Conservation (phyloP, 2,888 invertebrate genomes). For the Cryptophagus acutangulus region DNA sequence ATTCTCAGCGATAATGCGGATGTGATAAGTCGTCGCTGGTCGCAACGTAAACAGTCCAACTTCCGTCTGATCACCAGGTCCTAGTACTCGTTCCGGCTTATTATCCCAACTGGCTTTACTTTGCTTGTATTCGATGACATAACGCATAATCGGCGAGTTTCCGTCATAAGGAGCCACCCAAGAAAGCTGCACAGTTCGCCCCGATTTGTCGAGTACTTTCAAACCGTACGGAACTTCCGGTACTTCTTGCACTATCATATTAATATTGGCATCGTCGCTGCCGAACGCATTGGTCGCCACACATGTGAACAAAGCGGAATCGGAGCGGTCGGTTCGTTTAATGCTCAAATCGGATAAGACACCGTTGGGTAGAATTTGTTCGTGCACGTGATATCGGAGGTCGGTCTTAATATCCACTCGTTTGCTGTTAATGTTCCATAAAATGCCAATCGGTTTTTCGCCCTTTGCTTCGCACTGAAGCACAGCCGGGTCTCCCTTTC, state of each 20-base stretch:
- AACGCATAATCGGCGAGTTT: slow-evolving; percentile 75
- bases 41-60: slow-evolving; percentile 84
- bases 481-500: slow-evolving; percentile 85
- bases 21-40: slow-evolving; percentile 89
- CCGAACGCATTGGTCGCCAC: slow-evolving; percentile 92
- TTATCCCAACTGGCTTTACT: slow-evolving; percentile 77
- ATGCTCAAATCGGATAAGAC: slow-evolving; percentile 86
- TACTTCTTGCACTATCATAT: slow-evolving; percentile 90
- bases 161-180: slow-evolving; percentile 93
- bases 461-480: slow-evolving; percentile 90
- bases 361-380: slow-evolving; percentile 82
- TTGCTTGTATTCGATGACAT: slow-evolving; percentile 87
- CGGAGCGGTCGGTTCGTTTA: slow-evolving; percentile 80
- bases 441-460: slow-evolving; percentile 89
- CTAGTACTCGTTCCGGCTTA: slow-evolving; percentile 81
- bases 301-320: slow-evolving; percentile 86
- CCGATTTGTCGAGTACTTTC: slow-evolving; percentile 85
- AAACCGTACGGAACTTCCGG: slow-evolving; percentile 86
- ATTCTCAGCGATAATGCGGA: slow-evolving; percentile 89
- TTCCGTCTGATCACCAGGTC: slow-evolving; percentile 84
- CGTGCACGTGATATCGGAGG: slow-evolving; percentile 78
- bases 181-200: slow-evolving; percentile 82
- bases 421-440: slow-evolving; percentile 94
- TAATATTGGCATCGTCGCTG: slow-evolving; percentile 91
- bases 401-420: slow-evolving; percentile 87